Conservation (phyloP, 2,797 vertebrate genomes). For the Gallinago stenura region DNA sequence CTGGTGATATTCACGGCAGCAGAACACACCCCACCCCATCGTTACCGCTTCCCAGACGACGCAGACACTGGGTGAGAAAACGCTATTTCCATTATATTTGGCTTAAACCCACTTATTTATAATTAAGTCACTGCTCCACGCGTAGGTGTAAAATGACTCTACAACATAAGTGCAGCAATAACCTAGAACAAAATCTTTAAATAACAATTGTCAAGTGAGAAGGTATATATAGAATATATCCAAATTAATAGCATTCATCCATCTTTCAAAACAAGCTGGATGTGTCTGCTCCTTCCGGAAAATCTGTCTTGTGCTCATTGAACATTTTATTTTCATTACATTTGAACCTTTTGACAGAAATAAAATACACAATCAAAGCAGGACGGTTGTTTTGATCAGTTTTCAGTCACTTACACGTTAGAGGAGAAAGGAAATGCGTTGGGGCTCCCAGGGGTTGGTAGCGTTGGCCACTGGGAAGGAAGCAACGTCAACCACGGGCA, state of each 20-base stretch:
- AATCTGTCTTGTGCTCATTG: slow-evolving; percentile 20
- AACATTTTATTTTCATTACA: slow-evolving; percentile 17
- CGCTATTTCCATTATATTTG: background rate
- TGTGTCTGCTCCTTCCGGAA: background rate
- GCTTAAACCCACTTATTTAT: slow-evolving; percentile 9
- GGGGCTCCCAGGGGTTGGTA: background rate
- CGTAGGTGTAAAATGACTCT: background rate
- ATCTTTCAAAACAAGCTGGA: slow-evolving; percentile 34
- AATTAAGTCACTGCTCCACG: background rate
- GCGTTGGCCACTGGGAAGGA: slow-evolving; percentile 13
- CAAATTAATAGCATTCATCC: slow-evolving; percentile 35
- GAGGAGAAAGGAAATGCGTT: background rate
- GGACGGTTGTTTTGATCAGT: background rate
- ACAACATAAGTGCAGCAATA: background rate
- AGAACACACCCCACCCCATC: background rate
- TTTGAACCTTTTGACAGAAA: slow-evolving; percentile 7
- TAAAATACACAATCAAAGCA: background rate
- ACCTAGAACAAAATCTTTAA: slow-evolving; percentile 19
- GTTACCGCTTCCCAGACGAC: fast-evolving
- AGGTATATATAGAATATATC: slow-evolving; percentile 9
- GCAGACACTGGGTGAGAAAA: background rate
- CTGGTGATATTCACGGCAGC: background rate
- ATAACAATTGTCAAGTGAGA: slow-evolving; percentile 22
- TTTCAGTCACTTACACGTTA: background rate
- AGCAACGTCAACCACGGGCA: background rate